Percentiles rank a stretch among this genome's conserved stretches.
phyloP scores from a whole-genome alignment of 1,140 invertebrate species.

The Penaeus indicus region DNA sequence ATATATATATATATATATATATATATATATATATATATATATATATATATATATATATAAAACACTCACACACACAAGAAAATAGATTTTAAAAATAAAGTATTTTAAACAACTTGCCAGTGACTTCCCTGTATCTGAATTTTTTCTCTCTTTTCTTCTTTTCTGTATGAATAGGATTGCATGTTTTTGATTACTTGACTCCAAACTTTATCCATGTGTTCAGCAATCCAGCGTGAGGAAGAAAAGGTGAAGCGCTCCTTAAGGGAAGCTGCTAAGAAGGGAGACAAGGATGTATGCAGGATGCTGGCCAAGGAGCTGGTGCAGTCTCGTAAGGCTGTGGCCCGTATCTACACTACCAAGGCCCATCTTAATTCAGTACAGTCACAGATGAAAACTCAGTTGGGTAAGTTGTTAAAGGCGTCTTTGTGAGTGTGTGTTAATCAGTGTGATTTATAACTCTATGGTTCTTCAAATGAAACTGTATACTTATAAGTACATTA shows the following conservation, averaged over 20 bases:
- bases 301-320: conserved; percentile 97
- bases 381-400: conserved; percentile 98
- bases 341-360: conserved; percentile 94
- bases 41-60: too few relatives aligned
- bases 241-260: conserved; percentile 94
- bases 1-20: too few relatives aligned
- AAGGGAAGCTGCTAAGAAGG: conserved; percentile 97
- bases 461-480: too few relatives aligned
- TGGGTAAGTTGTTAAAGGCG: conserved; percentile 76
- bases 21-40: too few relatives aligned
- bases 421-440: too few relatives aligned
- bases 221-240: conserved; percentile 95
- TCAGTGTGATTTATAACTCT: too few relatives aligned
- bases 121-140: too few relatives aligned
- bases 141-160: conserved; percentile 30
- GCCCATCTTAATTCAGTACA: conserved; percentile 98
- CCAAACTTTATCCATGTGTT: conserved; percentile 5
- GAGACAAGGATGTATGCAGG: conserved; percentile 93
- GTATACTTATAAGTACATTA: too few relatives aligned
- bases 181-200: conserved; percentile 41
- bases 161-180: not conserved
- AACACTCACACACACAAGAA: too few relatives aligned
- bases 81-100: too few relatives aligned
- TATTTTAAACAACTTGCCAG: too few relatives aligned
- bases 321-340: conserved; percentile 88